phyloP scores from a whole-genome alignment of 2,797 vertebrate genomes.

The Halcyon smyrnensis region DNA sequence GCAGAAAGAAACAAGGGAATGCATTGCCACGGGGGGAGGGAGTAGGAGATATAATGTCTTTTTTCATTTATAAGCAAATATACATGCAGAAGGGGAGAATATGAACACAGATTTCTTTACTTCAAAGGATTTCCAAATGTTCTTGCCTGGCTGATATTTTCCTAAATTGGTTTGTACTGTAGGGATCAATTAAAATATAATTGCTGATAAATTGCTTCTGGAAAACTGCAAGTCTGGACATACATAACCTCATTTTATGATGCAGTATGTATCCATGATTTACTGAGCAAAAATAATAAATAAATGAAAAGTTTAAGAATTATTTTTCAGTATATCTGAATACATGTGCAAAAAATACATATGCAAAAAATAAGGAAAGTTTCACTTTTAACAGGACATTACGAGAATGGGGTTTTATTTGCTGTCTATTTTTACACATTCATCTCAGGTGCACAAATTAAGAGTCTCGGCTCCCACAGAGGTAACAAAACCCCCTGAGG shows the following conservation, averaged over 20 bases:
- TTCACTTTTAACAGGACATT: not conserved
- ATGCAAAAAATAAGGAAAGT: not conserved
- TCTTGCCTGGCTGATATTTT: constrained; percentile 1
- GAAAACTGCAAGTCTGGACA: constrained; percentile 21
- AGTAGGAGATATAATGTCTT: not conserved
- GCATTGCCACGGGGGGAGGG: not conserved
- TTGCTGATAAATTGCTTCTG: constrained; percentile 45
- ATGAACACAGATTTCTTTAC: not conserved
- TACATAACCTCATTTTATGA: not conserved
- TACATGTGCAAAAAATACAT: not conserved
- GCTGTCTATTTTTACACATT: not conserved
- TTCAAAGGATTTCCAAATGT: constrained; percentile 57
- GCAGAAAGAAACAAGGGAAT: not conserved
- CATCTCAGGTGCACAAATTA: not conserved
- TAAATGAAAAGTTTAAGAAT: not conserved
- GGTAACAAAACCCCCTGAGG: not conserved
- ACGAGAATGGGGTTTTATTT: rapidly evolving
- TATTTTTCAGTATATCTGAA: not conserved
- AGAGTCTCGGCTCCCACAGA: not conserved
- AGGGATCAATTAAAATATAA: constrained; percentile 67
- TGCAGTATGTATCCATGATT: not conserved
- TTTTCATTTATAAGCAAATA: constrained; percentile 53
- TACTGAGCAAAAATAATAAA: not conserved
- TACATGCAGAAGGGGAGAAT: constrained; percentile 17
- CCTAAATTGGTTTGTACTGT: constrained; percentile 50